Base-by-base conservation (phyloP, 2,888 invertebrate genomes). In the Caenorhabditis parvicauda region DNA sequence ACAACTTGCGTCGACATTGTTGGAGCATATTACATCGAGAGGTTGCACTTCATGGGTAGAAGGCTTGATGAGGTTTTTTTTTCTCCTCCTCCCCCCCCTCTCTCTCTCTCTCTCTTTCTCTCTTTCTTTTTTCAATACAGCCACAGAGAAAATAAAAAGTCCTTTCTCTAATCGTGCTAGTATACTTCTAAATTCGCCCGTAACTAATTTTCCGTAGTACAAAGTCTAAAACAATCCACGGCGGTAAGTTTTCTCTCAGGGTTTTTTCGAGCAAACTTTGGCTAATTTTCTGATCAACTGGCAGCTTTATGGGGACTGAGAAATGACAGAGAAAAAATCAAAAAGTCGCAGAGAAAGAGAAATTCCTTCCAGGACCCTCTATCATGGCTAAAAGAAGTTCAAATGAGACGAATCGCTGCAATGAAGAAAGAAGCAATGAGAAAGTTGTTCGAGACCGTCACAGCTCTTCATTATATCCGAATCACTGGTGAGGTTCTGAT, bases 1-100 rank as follows among this genome's bases (percentile, higher is more conserved):
- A 92, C 94, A 67, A 94, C 95, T 90, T 92, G 92, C 82, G 91
- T 96, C 77, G 94, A 94, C 81, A 91, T 95, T 17, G 91, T 94
- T 0, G 93, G 93, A 84, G 88, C 77, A 12, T 80, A 81, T 55
- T 80, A 80, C 61, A 79, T 80, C 29, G 77, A 80, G 52, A 55
- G 74, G 32, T 54, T 80, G 25, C 80, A 80, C 67, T 79, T 79
- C 65, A 76, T 79, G 55, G 79, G 79, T n/a, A 55, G 80, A 27
- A 42, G 73, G 28, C 43, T 79, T 37, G 79, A 79, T 50, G 64
- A 70, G 48, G 72, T 68, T 25, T 52, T 59, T 37, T 35, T 27
- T 42, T 5, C 22, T 21, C 14, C 53, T 29, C 19, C 6, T 17
- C 19, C 9, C 25, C 9, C 3, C 1, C 5, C n/a, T 46, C 19